Percentiles rank a stretch among this genome's conserved stretches.
These are phyloP conservation scores for Electrophaes corylata DNA, from an alignment of 2,888 invertebrate genomes.

Conservation along the genomic window DNA sequence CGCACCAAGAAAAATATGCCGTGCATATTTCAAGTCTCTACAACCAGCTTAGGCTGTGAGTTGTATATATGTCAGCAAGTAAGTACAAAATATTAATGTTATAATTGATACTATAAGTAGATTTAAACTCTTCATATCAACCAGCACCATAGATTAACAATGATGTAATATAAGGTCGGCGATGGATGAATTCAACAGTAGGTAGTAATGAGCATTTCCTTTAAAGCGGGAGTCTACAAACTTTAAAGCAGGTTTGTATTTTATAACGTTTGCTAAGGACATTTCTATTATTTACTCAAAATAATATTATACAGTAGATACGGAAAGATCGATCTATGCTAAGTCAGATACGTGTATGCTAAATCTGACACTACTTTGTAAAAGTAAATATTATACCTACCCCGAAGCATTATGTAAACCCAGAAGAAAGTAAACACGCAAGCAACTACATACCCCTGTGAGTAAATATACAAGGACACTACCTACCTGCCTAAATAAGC, in stretches of 20 bases:
- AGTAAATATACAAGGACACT: slow-evolving; percentile 25
- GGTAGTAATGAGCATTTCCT: slow-evolving; percentile 50
- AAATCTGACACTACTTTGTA: slow-evolving; percentile 60
- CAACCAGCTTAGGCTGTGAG: too few species aligned
- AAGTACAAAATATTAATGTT: too few species aligned
- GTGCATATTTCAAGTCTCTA: too few species aligned
- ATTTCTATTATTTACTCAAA: too few species aligned
- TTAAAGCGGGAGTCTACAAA: slow-evolving; percentile 19
- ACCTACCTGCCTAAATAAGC: slow-evolving; percentile 20
- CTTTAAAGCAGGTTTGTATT: too few species aligned
- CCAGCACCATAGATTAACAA: slow-evolving; percentile 33
- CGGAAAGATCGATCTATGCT: slow-evolving; percentile 18
- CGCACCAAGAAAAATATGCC: too few species aligned
- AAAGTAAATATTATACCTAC: slow-evolving; percentile 52
- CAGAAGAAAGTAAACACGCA: slow-evolving; percentile 29
- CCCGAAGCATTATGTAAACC: slow-evolving; percentile 39
- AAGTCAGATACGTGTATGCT: slow-evolving; percentile 48
- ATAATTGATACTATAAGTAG: too few species aligned
- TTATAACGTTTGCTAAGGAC: too few species aligned
- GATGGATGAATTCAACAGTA: slow-evolving; percentile 56
- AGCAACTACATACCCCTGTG: slow-evolving; percentile 17
- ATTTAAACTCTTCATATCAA: too few species aligned
- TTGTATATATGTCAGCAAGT: too few species aligned
- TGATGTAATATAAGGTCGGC: slow-evolving; percentile 51
- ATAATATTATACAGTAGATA: neutral